These are phyloP conservation scores for Dichetophora obliterata DNA, from an alignment of 2,888 invertebrate species.

Conservation along the genomic window DNA sequence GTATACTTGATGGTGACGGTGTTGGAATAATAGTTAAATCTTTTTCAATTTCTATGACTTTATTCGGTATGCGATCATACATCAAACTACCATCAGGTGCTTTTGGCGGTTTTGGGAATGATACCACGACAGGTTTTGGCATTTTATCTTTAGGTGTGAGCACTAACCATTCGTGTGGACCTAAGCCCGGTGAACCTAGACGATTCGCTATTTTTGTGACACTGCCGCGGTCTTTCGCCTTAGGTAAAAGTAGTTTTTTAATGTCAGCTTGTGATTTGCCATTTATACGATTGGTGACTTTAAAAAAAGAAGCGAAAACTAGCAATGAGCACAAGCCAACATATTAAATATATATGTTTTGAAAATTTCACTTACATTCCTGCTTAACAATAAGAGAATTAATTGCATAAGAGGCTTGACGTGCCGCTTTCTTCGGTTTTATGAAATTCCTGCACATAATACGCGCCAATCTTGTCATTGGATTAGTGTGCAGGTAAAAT, in stretches of 20 bases:
- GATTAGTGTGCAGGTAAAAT: constrained; percentile 93
- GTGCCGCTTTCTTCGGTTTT: constrained; percentile 87
- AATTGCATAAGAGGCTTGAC: constrained; percentile 86
- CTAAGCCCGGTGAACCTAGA: constrained; percentile 75
- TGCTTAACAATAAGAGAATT: constrained; percentile 86
- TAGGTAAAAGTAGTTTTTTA: constrained; percentile 72
- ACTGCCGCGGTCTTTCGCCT: constrained; percentile 75
- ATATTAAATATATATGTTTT: not conserved
- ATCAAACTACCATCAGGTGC: constrained; percentile 89
- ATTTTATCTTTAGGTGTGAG: constrained; percentile 73
- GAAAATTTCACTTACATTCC: constrained; percentile 78
- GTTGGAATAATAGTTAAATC: constrained; percentile 75
- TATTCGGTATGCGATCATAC: constrained; percentile 88
- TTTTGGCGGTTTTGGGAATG: constrained; percentile 92
- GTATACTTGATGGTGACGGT: constrained; percentile 74
- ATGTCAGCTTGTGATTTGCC: constrained; percentile 73
- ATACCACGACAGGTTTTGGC: constrained; percentile 84
- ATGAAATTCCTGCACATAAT: constrained; percentile 86
- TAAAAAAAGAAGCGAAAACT: not conserved
- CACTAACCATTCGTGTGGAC: constrained; percentile 72
- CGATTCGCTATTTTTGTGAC: constrained; percentile 81
- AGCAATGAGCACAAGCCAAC: no score
- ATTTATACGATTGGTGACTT: constrained; percentile 74
- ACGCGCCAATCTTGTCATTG: constrained; percentile 89
- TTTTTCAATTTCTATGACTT: constrained; percentile 74